These are phyloP conservation scores for Urophycis tenuis DNA, from an alignment of 2,797 vertebrate genomes.

Conservation along the genomic window DNA sequence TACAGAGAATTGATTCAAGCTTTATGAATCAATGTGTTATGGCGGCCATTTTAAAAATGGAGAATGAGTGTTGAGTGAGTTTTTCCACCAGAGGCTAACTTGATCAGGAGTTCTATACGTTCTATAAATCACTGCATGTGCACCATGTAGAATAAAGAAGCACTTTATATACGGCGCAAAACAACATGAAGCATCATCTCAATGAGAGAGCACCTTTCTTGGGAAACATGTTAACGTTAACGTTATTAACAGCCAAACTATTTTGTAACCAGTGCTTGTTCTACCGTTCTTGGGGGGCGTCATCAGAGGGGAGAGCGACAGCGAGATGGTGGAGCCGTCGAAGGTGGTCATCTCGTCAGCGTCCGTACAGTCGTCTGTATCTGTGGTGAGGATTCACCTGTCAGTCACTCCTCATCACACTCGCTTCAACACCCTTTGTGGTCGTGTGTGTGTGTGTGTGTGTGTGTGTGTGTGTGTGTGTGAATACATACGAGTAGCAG, in stretches of 20 bases:
- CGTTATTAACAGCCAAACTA: neutral
- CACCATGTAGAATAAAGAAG: too few relatives aligned
- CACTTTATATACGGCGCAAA: too few relatives aligned
- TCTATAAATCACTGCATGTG: too few relatives aligned
- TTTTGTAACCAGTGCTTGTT: neutral
- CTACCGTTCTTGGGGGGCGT: slow-evolving; percentile 60
- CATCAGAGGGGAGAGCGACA: slow-evolving; percentile 88
- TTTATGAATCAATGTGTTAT: neutral
- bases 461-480: too few relatives aligned
- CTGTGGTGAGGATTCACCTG: slow-evolving; percentile 38
- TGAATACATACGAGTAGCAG: neutral
- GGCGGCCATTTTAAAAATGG: too few relatives aligned
- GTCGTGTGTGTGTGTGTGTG: too few relatives aligned
- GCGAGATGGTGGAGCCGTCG: slow-evolving; percentile 79
- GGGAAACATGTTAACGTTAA: neutral
- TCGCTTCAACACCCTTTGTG: too few relatives aligned
- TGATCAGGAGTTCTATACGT: too few relatives aligned
- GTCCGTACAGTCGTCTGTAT: slow-evolving; percentile 68
- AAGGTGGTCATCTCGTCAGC: slow-evolving; percentile 71
- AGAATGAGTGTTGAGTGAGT: too few relatives aligned
- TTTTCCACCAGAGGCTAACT: too few relatives aligned
- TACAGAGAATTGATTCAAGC: too few relatives aligned
- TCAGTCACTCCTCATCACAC: neutral
- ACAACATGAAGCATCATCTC: too few relatives aligned
- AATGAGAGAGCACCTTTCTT: neutral